A percentile compares a stretch with the other conserved stretches of the same genome.
Conservation (phyloP, 1,140 invertebrate genomes). For the Ditylenchus dipsaci region DNA sequence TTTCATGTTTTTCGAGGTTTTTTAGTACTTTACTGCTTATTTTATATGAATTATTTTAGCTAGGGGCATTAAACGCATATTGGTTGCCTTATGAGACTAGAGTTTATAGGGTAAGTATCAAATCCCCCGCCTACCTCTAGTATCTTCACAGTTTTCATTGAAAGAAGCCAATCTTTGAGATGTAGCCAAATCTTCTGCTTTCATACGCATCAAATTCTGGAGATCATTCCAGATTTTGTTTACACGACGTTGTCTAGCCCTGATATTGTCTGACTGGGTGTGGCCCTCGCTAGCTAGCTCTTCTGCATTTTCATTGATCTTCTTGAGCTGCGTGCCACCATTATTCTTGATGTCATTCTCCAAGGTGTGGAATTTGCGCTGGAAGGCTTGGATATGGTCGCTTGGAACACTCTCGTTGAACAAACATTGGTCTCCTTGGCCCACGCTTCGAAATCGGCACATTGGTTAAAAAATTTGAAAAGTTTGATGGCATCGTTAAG, state of each 20-base stretch:
- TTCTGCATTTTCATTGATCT: slow-evolving; percentile 79
- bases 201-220: slow-evolving; percentile 79
- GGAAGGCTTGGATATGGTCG: slow-evolving; percentile 79
- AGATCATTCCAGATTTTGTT: slow-evolving; percentile 70
- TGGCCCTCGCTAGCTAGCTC: slow-evolving; percentile 80
- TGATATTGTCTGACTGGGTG: slow-evolving; percentile 80
- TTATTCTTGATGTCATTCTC: slow-evolving; percentile 88
- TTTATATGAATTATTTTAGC: no score
- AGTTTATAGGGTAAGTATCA: no score
- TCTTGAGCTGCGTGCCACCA: slow-evolving; percentile 75
- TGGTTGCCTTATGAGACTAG: no score
- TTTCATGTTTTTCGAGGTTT: no score
- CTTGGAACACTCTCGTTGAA: slow-evolving; percentile 76
- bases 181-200: slow-evolving; percentile 71
- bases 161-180: slow-evolving; percentile 80
- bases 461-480: slow-evolving; percentile 91
- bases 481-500: slow-evolving; percentile 86
- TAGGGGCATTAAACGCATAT: no score
- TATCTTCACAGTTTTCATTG: slow-evolving; percentile 84
- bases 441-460: slow-evolving; percentile 95
- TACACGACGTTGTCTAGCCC: slow-evolving; percentile 74
- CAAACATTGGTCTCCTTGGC: slow-evolving; percentile 89
- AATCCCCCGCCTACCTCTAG: no score
- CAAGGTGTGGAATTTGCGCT: slow-evolving; percentile 91
- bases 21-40: no score